A percentile compares a stretch with the other conserved stretches of the same genome.
Conservation (phyloP, 2,888 invertebrate genomes). For the Pteria penguin region DNA sequence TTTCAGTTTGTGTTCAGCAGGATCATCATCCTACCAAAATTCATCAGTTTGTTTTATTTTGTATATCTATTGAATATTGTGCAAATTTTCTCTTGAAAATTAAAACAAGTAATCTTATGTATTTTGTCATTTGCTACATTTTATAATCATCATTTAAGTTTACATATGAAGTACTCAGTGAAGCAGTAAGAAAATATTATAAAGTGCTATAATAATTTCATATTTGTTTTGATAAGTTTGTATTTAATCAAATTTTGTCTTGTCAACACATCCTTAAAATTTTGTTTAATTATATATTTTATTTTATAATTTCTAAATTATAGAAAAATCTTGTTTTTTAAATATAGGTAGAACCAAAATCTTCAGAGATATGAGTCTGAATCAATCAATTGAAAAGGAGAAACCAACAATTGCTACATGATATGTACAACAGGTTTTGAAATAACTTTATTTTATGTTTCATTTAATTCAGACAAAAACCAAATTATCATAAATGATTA, state of each 20-base stretch:
- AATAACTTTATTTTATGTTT: too few species aligned
- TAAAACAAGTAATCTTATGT: neutral
- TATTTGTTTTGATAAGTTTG: too few species aligned
- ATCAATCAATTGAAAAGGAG: neutral
- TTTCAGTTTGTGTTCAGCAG: neutral
- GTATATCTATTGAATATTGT: neutral
- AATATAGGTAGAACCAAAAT: neutral
- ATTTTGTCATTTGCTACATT: neutral
- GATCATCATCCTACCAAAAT: too few species aligned
- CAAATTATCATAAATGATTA: too few species aligned
- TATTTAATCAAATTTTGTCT: too few species aligned
- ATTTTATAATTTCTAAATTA: too few species aligned
- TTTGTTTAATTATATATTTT: too few species aligned
- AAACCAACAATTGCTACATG: conserved; percentile 6
- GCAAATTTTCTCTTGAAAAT: neutral
- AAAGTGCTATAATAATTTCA: too few species aligned
- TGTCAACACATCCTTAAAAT: too few species aligned
- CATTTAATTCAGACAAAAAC: too few species aligned
- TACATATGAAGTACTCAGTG: too few species aligned
- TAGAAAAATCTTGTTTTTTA: too few species aligned
- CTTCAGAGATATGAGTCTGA: neutral
- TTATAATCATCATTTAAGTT: neutral
- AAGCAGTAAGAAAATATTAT: neutral
- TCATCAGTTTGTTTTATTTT: neutral
- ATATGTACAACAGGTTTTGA: neutral